A percentile compares a stretch with the other conserved stretches of the same genome.
phyloP scores from a whole-genome alignment of 2,888 invertebrate species.

The Tribolium freemani region DNA sequence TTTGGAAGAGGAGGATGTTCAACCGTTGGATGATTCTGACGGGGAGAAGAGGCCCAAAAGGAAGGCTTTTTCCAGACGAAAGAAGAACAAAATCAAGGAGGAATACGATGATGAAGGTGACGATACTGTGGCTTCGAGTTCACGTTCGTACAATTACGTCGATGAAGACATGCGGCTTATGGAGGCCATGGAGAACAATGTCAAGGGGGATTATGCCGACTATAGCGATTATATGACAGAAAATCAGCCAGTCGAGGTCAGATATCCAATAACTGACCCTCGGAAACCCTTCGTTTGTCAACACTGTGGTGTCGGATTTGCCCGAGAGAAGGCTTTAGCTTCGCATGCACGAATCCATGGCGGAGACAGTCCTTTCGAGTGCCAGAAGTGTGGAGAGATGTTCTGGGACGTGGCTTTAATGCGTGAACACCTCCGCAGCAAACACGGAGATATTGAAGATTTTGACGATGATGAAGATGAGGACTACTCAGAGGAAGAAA shows the following conservation, averaged over 20 bases:
- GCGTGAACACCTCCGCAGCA: conserved; percentile 74
- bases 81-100: conserved; percentile 62
- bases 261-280: conserved; percentile 77
- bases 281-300: conserved; percentile 86
- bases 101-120: conserved; percentile 56
- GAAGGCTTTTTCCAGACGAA: conserved; percentile 56
- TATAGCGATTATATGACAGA: conserved; percentile 59
- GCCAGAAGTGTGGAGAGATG: conserved; percentile 84
- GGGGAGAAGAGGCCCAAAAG: conserved; percentile 52
- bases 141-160: conserved; percentile 68
- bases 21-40: conserved; percentile 57
- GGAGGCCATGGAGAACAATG: conserved; percentile 67
- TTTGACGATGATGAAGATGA: conserved; percentile 68
- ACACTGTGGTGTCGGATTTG: conserved; percentile 81
- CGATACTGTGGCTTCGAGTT: conserved; percentile 60
- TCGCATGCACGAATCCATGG: conserved; percentile 85
- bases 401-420: conserved; percentile 79
- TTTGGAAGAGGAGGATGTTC: conserved; percentile 71
- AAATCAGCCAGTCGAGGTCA: conserved; percentile 55
- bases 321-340: conserved; percentile 84
- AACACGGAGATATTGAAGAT: conserved; percentile 68
- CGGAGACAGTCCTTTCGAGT: conserved; percentile 85
- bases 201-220: conserved; percentile 55
- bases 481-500: conserved; percentile 73
- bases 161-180: conserved; percentile 69